Base-by-base conservation (phyloP, 2,797 vertebrate species). In the Spinibarbus caldwelli region DNA sequence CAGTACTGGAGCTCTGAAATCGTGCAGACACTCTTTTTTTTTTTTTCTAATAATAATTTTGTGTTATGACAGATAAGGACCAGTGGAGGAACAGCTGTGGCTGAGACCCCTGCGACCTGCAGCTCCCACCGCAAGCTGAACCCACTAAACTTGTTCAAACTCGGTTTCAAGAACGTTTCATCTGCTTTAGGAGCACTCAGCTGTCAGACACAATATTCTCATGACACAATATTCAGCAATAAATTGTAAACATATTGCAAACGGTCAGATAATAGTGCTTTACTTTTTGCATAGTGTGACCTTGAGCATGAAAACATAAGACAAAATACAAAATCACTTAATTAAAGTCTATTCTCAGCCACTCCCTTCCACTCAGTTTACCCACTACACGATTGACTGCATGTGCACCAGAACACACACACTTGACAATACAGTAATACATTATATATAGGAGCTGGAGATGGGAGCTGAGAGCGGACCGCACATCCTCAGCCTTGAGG, bases 401-500 rank as follows among this genome's bases (percentile, higher is more conserved):
- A 47, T 21, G 29, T 11, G 43, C 9, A 43, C 17, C 26, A 3
- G 6, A 38, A 68, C 23, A 75, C 64, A 70, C 36, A 70, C 36
- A 59, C 82, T 71, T 82, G 68, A 70, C 80, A 82, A 38, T 15
- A 23, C 52, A 82, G 52, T 31, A 31, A 59, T 52, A 26, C 71
- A 79, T n/a, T 72, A 49, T 54, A 36, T 71, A 10, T 85, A 91
- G 36, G 52, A 82, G 68, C 64, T 21, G 17, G 4, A 36, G 36
- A 9, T 67, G 45, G 86, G 68, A 59, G 68, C 23, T 23, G 43
- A 62, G 72, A 64, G 80, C 49, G 82, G 77, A 81, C 67, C 57
- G 41, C 82, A 87, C 84, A 91, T 90, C 86, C 14, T 85, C 87
- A 95, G 93, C 95, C 95, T 97, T 97, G 96, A 95, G 93, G 57